Evolutionary conservation across 2,113 vertebrate species (phyloP), one percentile per base, ranked within the genome.

Genomic region (Egretta garzetta): DNA sequence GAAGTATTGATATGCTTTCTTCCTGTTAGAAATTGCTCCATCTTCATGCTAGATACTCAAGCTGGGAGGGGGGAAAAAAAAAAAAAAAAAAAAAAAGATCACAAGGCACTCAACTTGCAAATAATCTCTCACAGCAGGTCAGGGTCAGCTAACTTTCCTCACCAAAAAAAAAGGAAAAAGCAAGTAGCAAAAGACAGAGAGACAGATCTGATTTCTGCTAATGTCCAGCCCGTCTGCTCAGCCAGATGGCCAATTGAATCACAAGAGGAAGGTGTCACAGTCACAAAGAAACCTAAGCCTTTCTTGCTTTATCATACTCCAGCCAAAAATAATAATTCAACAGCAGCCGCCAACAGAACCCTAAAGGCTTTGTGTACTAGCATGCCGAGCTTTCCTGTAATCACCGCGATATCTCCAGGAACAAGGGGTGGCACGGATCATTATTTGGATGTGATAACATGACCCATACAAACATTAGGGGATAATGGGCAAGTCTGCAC

Each of bases 371-470:
- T 73, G 58, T 62, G 53, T 70, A 73, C 35, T 62, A 80, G 71
- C 26, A 90, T 2, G 8, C 71, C 5, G 28, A 91, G 72, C 45
- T 93, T 96, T 82, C 62, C 75, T 91, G 68, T 92, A 96, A 97
- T 95, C 93, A 85, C 56, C 74, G 81, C 4, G 22, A 67, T 93
- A 95, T 91, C 77, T 96, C 81, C 52, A 96, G 94, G 70, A 96
- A 94, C 53, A 60, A 92, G 52, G 47, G 52, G 60, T 55, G 81
- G 55, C 35, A 85, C 43, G 64, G 72, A 92, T 97, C 93, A 90
- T 97, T 97, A 97, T 97, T 93, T 93, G 84, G 77, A 88, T 97
- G 86, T 79, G 86, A 96, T 94, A 95, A 93, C 93, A 96, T 86
- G 95, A 96, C 92, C 97, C 95, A 96, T 67, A 66, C 86, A 93